These are phyloP conservation scores for Manis crassicaudata DNA, from an alignment of 2,797 vertebrate genomes.

Conservation along the genomic window DNA sequence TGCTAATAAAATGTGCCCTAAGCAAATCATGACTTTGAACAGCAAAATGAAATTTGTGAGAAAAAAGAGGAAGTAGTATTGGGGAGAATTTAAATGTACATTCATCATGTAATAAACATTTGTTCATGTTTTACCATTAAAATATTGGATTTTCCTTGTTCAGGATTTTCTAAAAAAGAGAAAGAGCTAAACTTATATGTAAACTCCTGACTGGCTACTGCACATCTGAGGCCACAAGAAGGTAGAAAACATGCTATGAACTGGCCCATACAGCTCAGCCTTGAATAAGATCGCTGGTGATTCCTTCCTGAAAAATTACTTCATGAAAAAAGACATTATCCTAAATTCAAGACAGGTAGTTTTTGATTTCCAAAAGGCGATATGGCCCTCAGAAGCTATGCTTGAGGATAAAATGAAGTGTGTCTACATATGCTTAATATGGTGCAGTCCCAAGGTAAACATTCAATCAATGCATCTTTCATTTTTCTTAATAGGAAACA, in stretches of 20 bases:
- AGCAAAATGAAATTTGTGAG: slow-evolving; percentile 29
- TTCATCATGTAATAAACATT: neutral
- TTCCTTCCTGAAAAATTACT: neutral
- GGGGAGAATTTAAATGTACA: neutral
- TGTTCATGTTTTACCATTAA: neutral
- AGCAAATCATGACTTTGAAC: slow-evolving; percentile 57
- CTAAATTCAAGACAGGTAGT: neutral
- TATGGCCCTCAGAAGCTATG: neutral
- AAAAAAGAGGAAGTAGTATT: neutral
- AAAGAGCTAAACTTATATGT: neutral
- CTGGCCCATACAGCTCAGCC: neutral
- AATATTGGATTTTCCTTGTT: neutral
- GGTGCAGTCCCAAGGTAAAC: neutral
- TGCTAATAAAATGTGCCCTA: slow-evolving; percentile 61
- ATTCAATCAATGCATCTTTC: neutral
- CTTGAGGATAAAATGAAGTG: neutral
- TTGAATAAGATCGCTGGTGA: neutral
- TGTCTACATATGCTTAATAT: neutral
- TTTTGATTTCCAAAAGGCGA: neutral
- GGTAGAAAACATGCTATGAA: neutral
- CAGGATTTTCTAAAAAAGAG: neutral
- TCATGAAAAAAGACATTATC: neutral
- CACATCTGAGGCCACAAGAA: neutral
- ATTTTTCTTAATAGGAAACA: neutral
- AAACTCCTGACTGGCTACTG: neutral